A percentile compares a stretch with the other conserved stretches of the same genome.
phyloP scores from a whole-genome alignment of 2,797 vertebrate species.

The Pipistrellus pygmaeus region DNA sequence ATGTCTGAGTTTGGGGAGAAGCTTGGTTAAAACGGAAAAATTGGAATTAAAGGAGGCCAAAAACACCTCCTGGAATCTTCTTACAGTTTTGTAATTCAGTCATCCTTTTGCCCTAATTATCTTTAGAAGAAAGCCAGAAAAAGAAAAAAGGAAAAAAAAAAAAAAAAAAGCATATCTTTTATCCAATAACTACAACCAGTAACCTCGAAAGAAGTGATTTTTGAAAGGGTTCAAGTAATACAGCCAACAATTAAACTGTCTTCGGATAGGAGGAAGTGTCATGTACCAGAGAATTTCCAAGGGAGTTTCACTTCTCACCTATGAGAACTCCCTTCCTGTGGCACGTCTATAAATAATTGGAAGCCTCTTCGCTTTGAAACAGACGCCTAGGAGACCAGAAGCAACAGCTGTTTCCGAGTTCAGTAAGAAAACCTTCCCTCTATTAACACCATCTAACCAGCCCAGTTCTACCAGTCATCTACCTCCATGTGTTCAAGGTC shows the following conservation, averaged over 20 bases:
- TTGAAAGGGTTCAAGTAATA: neutral
- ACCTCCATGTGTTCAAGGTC: neutral
- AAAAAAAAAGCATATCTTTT: neutral
- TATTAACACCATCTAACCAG: neutral
- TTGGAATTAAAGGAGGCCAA: neutral
- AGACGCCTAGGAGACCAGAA: constrained; percentile 34
- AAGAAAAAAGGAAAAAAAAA: too few species aligned
- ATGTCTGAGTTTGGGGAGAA: neutral
- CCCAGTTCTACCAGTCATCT: neutral
- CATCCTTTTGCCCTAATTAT: neutral
- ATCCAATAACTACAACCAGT: neutral
- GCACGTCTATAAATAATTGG: neutral
- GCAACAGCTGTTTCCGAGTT: neutral
- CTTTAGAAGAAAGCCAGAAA: neutral
- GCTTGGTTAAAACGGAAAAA: neutral
- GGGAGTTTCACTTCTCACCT: constrained; percentile 50
- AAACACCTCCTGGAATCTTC: neutral
- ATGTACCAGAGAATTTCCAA: constrained; percentile 42
- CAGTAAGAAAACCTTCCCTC: constrained; percentile 32
- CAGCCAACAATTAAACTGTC: neutral
- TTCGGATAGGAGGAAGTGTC: constrained; percentile 44
- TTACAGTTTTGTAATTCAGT: neutral
- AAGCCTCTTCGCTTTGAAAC: neutral
- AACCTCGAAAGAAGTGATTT: neutral
- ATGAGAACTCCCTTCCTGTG: neutral